Evolutionary conservation across 2,113 vertebrate genomes (phyloP).

Genomic region (Saguinus midas): DNA sequence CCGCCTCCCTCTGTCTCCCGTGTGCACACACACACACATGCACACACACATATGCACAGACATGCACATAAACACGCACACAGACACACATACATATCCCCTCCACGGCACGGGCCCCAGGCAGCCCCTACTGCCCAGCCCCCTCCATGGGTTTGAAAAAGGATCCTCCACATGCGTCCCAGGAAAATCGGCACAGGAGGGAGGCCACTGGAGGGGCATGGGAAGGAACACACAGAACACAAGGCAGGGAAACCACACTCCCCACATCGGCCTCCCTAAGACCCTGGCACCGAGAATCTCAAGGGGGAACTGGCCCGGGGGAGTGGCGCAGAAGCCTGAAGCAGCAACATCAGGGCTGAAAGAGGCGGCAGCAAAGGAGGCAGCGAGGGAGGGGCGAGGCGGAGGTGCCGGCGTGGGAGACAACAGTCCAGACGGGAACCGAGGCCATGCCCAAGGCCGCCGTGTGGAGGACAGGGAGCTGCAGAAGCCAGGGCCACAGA

Average conservation of each 20-base stretch:
- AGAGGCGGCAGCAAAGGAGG: too few species aligned
- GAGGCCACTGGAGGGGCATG: too few species aligned
- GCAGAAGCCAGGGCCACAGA: neutral
- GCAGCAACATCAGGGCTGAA: neutral
- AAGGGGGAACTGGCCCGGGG: neutral
- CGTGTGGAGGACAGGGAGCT: neutral
- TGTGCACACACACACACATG: neutral
- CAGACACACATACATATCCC: fast-evolving
- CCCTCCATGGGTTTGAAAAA: neutral
- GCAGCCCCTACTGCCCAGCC: neutral
- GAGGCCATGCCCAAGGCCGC: neutral
- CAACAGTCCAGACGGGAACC: too few species aligned
- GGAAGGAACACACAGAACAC: neutral
- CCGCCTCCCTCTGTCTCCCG: neutral
- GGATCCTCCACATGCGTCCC: fast-evolving
- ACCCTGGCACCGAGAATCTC: too few species aligned
- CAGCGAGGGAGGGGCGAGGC: neutral
- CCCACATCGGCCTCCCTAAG: too few species aligned
- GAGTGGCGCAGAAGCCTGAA: neutral
- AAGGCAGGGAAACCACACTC: too few species aligned
- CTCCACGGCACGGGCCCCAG: neutral
- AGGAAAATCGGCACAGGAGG: too few species aligned
- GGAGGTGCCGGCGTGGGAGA: neutral
- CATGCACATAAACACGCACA: too few species aligned
- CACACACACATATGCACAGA: fast-evolving